These are phyloP conservation scores for Peucedramus taeniatus DNA, from an alignment of 2,113 vertebrate genomes.

Conservation along the genomic window DNA sequence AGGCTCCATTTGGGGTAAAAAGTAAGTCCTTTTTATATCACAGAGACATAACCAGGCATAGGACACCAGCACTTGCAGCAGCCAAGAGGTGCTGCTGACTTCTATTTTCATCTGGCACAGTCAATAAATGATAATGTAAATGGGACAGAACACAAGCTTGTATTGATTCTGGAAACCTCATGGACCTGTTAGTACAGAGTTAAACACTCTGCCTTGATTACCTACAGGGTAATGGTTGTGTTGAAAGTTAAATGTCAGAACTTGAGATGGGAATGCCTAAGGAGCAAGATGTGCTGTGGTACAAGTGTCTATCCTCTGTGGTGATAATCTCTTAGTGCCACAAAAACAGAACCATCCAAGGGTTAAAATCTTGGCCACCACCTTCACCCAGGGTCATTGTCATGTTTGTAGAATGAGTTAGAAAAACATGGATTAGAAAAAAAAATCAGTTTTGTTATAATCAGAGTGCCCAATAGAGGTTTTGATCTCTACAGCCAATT, in stretches of 20 bases:
- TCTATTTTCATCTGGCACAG: neutral
- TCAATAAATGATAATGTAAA: neutral
- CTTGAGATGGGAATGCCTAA: neutral
- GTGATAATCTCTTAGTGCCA: neutral
- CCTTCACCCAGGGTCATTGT: neutral
- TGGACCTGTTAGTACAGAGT: neutral
- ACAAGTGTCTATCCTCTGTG: neutral
- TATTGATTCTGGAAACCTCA: neutral
- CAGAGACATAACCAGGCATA: neutral
- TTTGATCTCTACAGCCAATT: neutral
- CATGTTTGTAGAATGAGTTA: neutral
- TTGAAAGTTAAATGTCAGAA: neutral
- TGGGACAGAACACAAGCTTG: neutral
- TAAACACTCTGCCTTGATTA: neutral
- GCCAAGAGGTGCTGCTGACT: neutral
- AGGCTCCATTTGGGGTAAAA: neutral
- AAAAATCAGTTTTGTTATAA: neutral
- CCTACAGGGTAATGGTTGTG: neutral
- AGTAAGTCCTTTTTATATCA: neutral
- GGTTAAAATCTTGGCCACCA: neutral
- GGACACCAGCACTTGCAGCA: neutral
- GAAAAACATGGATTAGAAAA: neutral
- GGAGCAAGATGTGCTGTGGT: neutral
- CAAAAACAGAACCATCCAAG: neutral
- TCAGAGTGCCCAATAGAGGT: neutral